Conservation (phyloP, 2,797 vertebrate genomes). For the Morelia viridis region DNA sequence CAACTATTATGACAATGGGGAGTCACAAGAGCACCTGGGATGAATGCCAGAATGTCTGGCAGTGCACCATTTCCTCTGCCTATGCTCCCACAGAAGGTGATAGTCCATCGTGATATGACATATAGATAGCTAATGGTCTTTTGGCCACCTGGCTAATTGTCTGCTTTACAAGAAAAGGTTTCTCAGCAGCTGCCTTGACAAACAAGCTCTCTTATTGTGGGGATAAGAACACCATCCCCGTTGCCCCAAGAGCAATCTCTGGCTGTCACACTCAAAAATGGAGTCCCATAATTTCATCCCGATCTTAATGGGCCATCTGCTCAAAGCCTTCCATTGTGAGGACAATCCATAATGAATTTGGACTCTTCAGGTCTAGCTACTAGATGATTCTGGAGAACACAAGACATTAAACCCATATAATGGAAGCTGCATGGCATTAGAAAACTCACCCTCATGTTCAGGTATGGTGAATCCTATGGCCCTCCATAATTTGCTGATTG, state of each 20-base stretch:
- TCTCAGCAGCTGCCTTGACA: neutral
- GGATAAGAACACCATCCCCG: neutral
- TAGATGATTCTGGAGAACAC: neutral
- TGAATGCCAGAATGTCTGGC: neutral
- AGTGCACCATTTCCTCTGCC: neutral
- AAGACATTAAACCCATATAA: neutral
- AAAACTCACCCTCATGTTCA: too few relatives aligned
- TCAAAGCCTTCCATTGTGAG: rapidly evolving
- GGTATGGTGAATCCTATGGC: too few relatives aligned
- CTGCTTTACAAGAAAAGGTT: constrained; percentile 22
- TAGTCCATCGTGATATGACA: neutral
- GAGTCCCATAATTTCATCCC: neutral
- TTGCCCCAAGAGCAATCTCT: neutral
- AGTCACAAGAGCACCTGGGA: constrained; percentile 20
- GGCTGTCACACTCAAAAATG: neutral
- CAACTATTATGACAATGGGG: neutral
- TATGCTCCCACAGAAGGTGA: neutral
- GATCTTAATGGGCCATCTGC: neutral
- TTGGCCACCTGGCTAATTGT: constrained; percentile 37
- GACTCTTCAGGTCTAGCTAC: neutral
- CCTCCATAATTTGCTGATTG: too few relatives aligned
- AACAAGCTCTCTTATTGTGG: neutral
- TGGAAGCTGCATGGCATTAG: too few relatives aligned
- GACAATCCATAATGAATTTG: neutral
- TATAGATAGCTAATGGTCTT: neutral